phyloP scores from a whole-genome alignment of 2,797 vertebrate genomes.

The Enteromius unitaeniatus region DNA sequence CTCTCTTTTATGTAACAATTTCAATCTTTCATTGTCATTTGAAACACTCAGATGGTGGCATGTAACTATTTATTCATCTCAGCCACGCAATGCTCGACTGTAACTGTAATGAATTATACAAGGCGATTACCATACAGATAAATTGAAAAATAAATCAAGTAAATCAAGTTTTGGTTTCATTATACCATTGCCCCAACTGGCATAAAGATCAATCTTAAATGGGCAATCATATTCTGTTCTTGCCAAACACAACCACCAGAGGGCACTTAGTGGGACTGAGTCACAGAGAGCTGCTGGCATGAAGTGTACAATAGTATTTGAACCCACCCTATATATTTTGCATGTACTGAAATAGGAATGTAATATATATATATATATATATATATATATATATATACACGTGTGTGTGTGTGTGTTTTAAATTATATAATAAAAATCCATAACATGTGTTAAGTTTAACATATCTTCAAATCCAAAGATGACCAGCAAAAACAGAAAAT shows the following conservation, averaged over 20 bases:
- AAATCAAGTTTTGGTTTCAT: slow-evolving; percentile 5
- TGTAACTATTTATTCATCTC: slow-evolving; percentile 8
- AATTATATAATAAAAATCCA: not conserved
- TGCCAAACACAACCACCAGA: slow-evolving; percentile 65
- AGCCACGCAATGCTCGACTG: not conserved
- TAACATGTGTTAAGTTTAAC: not conserved
- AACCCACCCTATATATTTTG: not conserved
- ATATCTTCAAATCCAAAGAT: not conserved
- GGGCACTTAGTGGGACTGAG: slow-evolving; percentile 64
- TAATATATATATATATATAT: too few relatives aligned
- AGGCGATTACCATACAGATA: not conserved
- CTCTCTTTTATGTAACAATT: slow-evolving; percentile 28
- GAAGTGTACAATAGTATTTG: not conserved
- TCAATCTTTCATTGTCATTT: slow-evolving; percentile 23
- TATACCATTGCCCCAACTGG: not conserved
- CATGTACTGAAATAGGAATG: not conserved
- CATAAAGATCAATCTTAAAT: slow-evolving; percentile 13
- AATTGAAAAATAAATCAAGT: slow-evolving; percentile 14
- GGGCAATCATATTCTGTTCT: not conserved
- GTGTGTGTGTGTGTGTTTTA: too few relatives aligned
- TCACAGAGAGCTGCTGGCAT: not conserved
- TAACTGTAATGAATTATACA: not conserved
- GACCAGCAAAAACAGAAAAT: not conserved
- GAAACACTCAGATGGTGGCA: not conserved
- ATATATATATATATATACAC: too few relatives aligned